phyloP scores from a whole-genome alignment of 1,140 invertebrate species.

The Magallana gigas region DNA sequence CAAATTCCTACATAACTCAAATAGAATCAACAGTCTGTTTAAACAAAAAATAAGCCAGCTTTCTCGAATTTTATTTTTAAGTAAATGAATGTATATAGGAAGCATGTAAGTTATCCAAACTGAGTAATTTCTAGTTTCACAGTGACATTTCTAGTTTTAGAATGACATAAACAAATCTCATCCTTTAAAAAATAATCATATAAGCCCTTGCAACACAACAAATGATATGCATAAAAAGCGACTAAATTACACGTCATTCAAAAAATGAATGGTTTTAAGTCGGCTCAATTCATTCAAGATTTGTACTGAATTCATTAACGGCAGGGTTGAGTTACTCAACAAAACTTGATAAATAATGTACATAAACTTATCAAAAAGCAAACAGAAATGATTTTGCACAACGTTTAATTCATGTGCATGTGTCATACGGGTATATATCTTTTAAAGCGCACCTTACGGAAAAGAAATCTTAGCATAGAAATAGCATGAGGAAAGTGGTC shows the following conservation, averaged over 20 bases:
- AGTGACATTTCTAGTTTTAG: too few relatives aligned
- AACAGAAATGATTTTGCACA: conserved; percentile 23
- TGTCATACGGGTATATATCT: conserved; percentile 11
- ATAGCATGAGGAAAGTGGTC: neutral
- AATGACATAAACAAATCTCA: too few relatives aligned
- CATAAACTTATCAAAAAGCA: conserved; percentile 25
- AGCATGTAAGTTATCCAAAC: too few relatives aligned
- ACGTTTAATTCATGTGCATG: conserved; percentile 32
- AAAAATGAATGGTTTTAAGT: conserved; percentile 33
- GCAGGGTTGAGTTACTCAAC: conserved; percentile 1
- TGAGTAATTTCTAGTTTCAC: too few relatives aligned
- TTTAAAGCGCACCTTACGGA: neutral
- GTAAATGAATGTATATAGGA: too few relatives aligned
- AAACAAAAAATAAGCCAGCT: too few relatives aligned
- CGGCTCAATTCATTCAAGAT: conserved; percentile 32
- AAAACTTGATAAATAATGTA: conserved; percentile 35
- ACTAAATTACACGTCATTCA: conserved; percentile 1
- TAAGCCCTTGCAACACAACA: neutral
- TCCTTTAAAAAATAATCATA: neutral
- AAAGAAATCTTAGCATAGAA: neutral
- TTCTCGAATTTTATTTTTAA: too few relatives aligned
- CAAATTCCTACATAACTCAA: too few relatives aligned
- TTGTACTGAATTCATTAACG: conserved; percentile 27
- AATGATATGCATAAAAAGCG: neutral
- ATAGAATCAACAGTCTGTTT: too few relatives aligned